Conservation (phyloP, 2,888 invertebrate species). For the Lordiphosa fenestrarum region DNA sequence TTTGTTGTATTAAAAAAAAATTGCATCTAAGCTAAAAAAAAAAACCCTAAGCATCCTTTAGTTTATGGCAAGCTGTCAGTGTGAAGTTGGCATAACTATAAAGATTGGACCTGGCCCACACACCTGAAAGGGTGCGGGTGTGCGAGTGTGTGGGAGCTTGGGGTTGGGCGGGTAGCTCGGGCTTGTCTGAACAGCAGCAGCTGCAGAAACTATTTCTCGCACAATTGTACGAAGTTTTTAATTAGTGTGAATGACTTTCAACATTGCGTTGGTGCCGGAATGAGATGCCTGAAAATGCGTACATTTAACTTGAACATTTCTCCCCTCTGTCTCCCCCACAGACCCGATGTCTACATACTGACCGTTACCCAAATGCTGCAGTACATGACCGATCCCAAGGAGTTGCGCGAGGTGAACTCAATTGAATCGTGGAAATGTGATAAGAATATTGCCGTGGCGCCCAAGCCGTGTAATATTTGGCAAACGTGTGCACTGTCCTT, state of each 20-base stretch:
- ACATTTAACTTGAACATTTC: slow-evolving; percentile 11
- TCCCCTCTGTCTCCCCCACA: slow-evolving; percentile 76
- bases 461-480: slow-evolving; percentile 88
- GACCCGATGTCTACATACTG: slow-evolving; percentile 92
- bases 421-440: slow-evolving; percentile 92
- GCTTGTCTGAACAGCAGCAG: slow-evolving; percentile 56
- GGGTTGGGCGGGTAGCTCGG: slow-evolving; percentile 10
- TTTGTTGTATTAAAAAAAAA: too few species aligned
- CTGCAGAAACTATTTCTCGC: slow-evolving; percentile 70
- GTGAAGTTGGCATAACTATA: slow-evolving; percentile 23
- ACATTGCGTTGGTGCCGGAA: slow-evolving; percentile 52
- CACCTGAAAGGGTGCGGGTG: slow-evolving; percentile 5
- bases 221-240: slow-evolving; percentile 77
- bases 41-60: slow-evolving; percentile 12
- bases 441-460: slow-evolving; percentile 86
- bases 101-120: slow-evolving; percentile 30
- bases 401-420: slow-evolving; percentile 84
- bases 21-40: too few species aligned
- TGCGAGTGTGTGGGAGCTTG: not conserved
- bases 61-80: slow-evolving; percentile 5
- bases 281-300: slow-evolving; percentile 62
- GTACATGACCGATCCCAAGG: slow-evolving; percentile 93
- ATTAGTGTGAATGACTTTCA: slow-evolving; percentile 77
- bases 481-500: slow-evolving; percentile 92
- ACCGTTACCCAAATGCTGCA: slow-evolving; percentile 93